These are phyloP conservation scores for Heliconius hewitsoni DNA, from an alignment of 1,140 invertebrate genomes.

Conservation along the genomic window DNA sequence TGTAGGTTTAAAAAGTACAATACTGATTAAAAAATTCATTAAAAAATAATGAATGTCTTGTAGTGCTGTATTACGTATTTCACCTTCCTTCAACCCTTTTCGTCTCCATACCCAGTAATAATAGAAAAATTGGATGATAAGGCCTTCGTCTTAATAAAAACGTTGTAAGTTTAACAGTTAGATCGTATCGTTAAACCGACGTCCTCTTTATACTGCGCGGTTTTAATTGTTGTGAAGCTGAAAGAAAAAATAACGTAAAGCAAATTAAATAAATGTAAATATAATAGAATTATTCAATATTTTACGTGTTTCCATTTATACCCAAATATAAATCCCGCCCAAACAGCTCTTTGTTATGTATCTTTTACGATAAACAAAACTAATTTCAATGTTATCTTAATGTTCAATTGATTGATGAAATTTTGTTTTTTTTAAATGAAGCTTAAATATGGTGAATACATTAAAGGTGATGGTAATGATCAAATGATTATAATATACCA, in stretches of 20 bases:
- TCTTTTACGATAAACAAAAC: background rate
- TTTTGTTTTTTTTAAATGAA: background rate
- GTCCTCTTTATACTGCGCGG: no score
- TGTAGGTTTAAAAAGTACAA: no score
- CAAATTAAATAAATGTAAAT: background rate
- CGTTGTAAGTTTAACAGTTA: no score
- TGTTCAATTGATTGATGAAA: background rate
- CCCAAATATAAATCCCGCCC: background rate
- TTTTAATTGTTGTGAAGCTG: background rate
- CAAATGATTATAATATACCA: no score
- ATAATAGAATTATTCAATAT: background rate
- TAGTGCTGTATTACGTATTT: no score
- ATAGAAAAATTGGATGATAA: no score
- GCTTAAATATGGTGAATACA: background rate
- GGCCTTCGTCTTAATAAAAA: no score
- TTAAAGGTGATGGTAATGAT: background rate
- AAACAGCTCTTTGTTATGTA: background rate
- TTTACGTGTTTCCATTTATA: background rate
- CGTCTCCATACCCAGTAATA: no score
- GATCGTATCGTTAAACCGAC: no score
- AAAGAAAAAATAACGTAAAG: background rate
- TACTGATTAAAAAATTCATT: no score
- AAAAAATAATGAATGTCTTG: no score
- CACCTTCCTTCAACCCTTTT: no score
- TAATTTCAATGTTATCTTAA: conserved; percentile 7